Conservation (phyloP, 2,888 invertebrate species). For the Troides oblongomaculatus region DNA sequence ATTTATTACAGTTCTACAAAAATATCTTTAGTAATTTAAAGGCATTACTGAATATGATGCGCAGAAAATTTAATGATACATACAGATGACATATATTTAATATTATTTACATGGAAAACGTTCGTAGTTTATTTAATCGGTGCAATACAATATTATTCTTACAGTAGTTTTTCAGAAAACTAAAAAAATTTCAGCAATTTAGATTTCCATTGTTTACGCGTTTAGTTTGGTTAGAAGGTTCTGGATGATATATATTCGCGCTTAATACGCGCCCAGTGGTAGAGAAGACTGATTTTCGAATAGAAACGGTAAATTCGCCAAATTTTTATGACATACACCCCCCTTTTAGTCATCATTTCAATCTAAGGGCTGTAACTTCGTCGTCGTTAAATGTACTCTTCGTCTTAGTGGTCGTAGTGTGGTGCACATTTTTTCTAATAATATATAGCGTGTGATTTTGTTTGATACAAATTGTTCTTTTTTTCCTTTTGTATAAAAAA, state of each 20-base stretch:
- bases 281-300: constrained; percentile 75
- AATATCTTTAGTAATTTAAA: not conserved
- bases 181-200: too few species aligned
- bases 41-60: not conserved
- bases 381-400: constrained; percentile 20
- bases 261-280: constrained; percentile 59
- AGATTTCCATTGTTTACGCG: too few species aligned
- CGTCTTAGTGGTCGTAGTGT: constrained; percentile 21
- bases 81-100: not conserved
- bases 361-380: constrained; percentile 9
- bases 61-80: not conserved
- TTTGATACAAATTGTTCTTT: constrained; percentile 23
- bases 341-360: not conserved
- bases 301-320: constrained; percentile 48
- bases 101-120: too few species aligned
- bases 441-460: constrained; percentile 8
- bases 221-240: too few species aligned
- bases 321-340: constrained; percentile 43
- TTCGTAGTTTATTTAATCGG: too few species aligned
- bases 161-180: too few species aligned
- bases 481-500: constrained; percentile 2
- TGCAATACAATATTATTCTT: too few species aligned
- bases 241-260: not conserved
- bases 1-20: constrained; percentile 17
- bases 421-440: constrained; percentile 24